Conservation (phyloP, 2,113 vertebrate genomes). For the Ptilonorhynchus violaceus region DNA sequence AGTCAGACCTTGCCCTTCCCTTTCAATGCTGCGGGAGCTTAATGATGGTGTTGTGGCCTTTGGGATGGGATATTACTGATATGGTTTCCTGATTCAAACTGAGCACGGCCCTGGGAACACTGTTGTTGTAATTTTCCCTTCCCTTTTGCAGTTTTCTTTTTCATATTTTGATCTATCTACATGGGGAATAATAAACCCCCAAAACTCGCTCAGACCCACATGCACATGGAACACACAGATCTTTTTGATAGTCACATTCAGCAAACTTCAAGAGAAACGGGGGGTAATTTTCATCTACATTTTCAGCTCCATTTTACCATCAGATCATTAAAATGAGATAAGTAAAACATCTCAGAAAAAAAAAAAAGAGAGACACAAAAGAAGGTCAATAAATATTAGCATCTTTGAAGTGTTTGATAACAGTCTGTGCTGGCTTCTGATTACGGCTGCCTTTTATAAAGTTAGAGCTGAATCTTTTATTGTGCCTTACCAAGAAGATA, state of each 20-base stretch:
- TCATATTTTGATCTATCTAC: background rate
- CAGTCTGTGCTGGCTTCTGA: background rate
- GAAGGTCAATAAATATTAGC: background rate
- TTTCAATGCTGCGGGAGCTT: accelerated
- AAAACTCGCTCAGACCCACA: background rate
- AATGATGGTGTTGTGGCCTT: background rate
- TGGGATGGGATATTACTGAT: background rate
- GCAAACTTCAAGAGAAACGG: background rate
- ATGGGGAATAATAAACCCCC: background rate
- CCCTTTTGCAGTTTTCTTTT: background rate
- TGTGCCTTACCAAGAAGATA: background rate
- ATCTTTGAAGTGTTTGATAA: background rate
- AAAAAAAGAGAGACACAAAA: background rate
- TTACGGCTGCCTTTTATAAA: background rate
- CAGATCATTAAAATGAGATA: background rate
- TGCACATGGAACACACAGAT: background rate
- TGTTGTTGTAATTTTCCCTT: background rate
- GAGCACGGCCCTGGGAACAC: background rate
- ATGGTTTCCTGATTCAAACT: background rate
- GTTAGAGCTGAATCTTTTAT: conserved; percentile 14
- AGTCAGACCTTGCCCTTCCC: background rate
- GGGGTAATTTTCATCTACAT: background rate
- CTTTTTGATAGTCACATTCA: background rate
- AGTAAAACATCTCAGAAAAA: background rate
- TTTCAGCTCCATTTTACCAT: background rate